Base-by-base conservation (phyloP, 1,140 invertebrate genomes). In the Nymphalis io region DNA sequence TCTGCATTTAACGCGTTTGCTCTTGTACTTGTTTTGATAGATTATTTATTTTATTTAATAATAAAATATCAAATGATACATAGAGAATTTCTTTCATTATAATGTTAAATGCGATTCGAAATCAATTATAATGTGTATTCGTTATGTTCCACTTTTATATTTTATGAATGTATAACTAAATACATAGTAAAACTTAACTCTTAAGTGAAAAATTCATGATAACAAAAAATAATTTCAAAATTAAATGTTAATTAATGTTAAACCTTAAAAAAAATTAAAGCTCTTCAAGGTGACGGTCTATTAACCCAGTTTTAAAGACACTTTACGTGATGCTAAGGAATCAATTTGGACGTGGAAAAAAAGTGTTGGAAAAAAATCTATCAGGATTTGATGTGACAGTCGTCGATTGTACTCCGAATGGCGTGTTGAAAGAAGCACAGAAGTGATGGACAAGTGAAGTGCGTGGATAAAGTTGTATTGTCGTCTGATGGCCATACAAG, bases 341-440 rank as follows among this genome's bases (percentile, higher is more conserved):
- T 84, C 80, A 82, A 84, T 84, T 82, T 81, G 68, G 62, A 68
- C 74, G 70, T 82, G 68, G 73, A 70, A 57, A 82, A 85, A 87
- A 87, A 82, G 71, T 73, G 60, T 74, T 48, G 74, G 57, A 91
- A 89, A 88, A 91, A 91, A 91, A 89, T 91, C 87, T 86, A 90
- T 89, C 85, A 89, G 83, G 89, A 85, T 73, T 66, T n/a, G 67
- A 73, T 84, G 85, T 90, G 89, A 90, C 89, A 91, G 87, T 76
- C 23, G 46, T 16, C 61, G 72, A 82, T 91, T 91, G 85, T 90
- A 48, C 59, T 39, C 18, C 70, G 88, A 90, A 84, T 80, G 82
- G 78, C 89, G 84, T 88, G 73, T 78, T 83, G 69, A 89, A 88
- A 84, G 79, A 53, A 73, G 60, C 73, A 84, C 76, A 83, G 81